phyloP scores from a whole-genome alignment of 2,888 invertebrate species.

The Ichneumon xanthorius region DNA sequence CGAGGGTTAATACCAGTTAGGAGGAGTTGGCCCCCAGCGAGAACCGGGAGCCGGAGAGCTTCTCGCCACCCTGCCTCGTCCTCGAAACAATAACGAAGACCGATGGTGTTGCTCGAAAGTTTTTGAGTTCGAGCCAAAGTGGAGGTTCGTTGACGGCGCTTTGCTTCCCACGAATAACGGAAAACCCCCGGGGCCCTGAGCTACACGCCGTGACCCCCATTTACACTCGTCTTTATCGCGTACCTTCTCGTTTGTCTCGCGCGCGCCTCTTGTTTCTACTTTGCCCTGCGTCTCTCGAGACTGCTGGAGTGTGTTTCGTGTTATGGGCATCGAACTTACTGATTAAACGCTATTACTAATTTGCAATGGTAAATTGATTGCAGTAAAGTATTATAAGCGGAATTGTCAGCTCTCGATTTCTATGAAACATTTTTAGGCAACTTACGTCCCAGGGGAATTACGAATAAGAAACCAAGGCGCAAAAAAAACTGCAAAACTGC shows the following conservation, averaged over 20 bases:
- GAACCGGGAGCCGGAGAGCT: background rate
- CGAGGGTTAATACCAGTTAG: conserved; percentile 52
- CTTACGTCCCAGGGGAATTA: too few relatives aligned
- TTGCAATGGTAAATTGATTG: conserved; percentile 24
- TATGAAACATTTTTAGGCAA: too few relatives aligned
- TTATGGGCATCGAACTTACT: background rate
- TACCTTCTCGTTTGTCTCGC: conserved; percentile 41
- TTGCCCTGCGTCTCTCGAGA: conserved; percentile 1
- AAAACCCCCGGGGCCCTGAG: conserved; percentile 8
- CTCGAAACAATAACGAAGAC: conserved; percentile 70
- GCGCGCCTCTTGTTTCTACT: background rate
- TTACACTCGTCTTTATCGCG: conserved; percentile 62
- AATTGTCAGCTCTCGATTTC: background rate
- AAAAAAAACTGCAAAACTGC: too few relatives aligned
- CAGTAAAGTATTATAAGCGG: background rate
- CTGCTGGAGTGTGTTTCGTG: background rate
- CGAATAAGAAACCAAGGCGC: too few relatives aligned
- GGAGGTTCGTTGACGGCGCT: conserved; percentile 46
- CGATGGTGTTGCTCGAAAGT: conserved; percentile 67
- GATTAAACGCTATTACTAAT: background rate
- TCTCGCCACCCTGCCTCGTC: conserved; percentile 21
- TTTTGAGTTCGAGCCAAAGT: conserved; percentile 68
- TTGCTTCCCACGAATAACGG: background rate
- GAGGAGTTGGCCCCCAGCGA: conserved; percentile 17
- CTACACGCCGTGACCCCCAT: conserved; percentile 49